phyloP scores from a whole-genome alignment of 2,888 invertebrate species.

The Deroplatys truncata region DNA sequence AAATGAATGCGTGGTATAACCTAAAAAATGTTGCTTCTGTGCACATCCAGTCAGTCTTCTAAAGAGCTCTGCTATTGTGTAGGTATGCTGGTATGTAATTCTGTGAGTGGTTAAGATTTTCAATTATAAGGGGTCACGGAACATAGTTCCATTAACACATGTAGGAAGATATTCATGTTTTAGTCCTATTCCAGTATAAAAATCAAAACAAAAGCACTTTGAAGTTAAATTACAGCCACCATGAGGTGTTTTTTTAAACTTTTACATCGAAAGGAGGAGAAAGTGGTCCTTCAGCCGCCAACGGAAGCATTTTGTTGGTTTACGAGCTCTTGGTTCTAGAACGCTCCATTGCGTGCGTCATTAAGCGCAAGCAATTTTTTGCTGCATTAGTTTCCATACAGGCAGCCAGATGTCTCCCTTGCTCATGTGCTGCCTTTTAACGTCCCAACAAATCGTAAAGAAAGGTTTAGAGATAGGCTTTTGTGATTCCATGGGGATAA shows the following conservation, averaged over 20 bases:
- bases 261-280: background rate
- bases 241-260: background rate
- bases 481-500: background rate
- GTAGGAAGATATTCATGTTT: background rate
- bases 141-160: background rate
- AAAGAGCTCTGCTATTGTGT: too few species aligned
- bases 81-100: too few species aligned
- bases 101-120: too few species aligned
- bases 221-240: background rate
- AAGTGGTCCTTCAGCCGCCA: background rate
- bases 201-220: background rate
- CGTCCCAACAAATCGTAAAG: background rate
- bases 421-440: background rate
- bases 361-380: background rate
- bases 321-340: background rate
- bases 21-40: too few species aligned
- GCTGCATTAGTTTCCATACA: background rate
- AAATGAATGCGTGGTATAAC: too few species aligned
- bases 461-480: background rate
- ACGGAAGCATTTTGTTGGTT: background rate
- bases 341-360: background rate
- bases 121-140: too few species aligned
- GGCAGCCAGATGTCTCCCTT: background rate
- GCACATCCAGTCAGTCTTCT: too few species aligned
- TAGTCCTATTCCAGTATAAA: background rate